These are phyloP conservation scores for Hydractinia symbiolongicarpus DNA, from an alignment of 30 jellyfish, hydroid and myxozoan genomes.

Conservation along the genomic window DNA sequence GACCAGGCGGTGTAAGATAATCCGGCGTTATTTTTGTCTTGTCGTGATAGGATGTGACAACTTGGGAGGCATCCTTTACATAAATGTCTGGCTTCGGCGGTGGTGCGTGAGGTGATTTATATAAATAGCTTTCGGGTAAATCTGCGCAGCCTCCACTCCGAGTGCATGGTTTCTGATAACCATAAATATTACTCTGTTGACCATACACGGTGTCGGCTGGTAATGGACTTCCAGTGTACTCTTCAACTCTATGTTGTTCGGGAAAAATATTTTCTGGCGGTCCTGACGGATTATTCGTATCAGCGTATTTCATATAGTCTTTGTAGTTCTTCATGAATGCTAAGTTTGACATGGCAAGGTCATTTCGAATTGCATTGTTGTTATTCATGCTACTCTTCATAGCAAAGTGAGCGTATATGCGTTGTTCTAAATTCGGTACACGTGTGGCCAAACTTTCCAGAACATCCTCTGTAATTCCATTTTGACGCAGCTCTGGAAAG, in stretches of 20 bases:
- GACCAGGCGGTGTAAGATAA: constrained; percentile 25
- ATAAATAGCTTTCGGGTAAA: constrained; percentile 19
- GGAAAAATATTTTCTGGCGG: constrained; percentile 26
- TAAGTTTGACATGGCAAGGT: constrained; percentile 64
- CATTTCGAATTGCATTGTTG: constrained; percentile 47
- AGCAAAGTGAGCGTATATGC: constrained; percentile 71
- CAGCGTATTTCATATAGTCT: constrained; percentile 35
- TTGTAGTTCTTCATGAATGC: constrained; percentile 79
- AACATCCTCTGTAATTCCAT: constrained; percentile 70
- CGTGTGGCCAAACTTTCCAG: constrained; percentile 49
- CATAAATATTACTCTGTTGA: constrained; percentile 10
- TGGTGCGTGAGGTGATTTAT: constrained; percentile 22
- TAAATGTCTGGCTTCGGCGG: constrained; percentile 19
- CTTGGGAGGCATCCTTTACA: constrained; percentile 7
- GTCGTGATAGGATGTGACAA: constrained; percentile 17
- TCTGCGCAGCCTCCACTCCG: constrained; percentile 30
- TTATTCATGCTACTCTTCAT: constrained; percentile 39
- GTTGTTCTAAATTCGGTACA: constrained; percentile 74
- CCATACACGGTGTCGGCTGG: neutral
- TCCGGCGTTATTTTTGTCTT: constrained; percentile 33
- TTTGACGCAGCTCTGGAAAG: constrained; percentile 77
- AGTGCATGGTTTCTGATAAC: constrained; percentile 29
- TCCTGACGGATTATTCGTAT: constrained; percentile 30
- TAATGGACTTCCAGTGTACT: neutral
- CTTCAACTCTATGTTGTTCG: constrained; percentile 28